Conservation (phyloP, 2,888 invertebrate genomes). For the Hedya salicella region DNA sequence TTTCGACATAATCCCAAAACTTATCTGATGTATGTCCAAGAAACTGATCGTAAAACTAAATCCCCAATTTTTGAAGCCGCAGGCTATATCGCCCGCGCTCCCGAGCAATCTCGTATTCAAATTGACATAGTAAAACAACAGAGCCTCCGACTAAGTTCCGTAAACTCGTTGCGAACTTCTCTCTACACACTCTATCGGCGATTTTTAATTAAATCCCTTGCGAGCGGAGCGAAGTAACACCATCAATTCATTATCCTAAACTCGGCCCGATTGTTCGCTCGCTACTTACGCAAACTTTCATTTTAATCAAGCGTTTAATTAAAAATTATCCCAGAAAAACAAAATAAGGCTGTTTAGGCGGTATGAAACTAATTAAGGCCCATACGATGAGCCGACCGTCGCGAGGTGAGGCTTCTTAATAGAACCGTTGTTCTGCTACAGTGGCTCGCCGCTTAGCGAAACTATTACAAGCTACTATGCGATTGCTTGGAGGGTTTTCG, state of each 20-base stretch:
- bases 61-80: slow-evolving; percentile 31
- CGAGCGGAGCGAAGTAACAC: slow-evolving; percentile 83
- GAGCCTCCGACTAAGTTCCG: slow-evolving; percentile 79
- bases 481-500: slow-evolving; percentile 25
- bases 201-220: slow-evolving; percentile 85
- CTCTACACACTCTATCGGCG: slow-evolving; percentile 84
- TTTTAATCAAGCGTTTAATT: slow-evolving; percentile 86
- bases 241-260: slow-evolving; percentile 86
- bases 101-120: slow-evolving; percentile 81
- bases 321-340: slow-evolving; percentile 85
- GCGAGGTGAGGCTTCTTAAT: slow-evolving; percentile 81
- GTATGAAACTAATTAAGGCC: slow-evolving; percentile 84
- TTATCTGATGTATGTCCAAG: no score
- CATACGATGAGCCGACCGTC: slow-evolving; percentile 79
- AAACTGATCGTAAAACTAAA: slow-evolving; percentile 20
- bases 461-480: slow-evolving; percentile 61
- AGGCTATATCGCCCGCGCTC: slow-evolving; percentile 54
- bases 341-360: slow-evolving; percentile 85
- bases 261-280: slow-evolving; percentile 84
- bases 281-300: slow-evolving; percentile 85
- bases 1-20: no score
- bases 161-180: slow-evolving; percentile 82
- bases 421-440: slow-evolving; percentile 77
- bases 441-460: slow-evolving; percentile 71
- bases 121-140: slow-evolving; percentile 84